Evolutionary conservation across 2,888 invertebrate genomes (phyloP), one percentile per base, ranked within the genome.

Genomic region (Drosophila stalkeri): DNA sequence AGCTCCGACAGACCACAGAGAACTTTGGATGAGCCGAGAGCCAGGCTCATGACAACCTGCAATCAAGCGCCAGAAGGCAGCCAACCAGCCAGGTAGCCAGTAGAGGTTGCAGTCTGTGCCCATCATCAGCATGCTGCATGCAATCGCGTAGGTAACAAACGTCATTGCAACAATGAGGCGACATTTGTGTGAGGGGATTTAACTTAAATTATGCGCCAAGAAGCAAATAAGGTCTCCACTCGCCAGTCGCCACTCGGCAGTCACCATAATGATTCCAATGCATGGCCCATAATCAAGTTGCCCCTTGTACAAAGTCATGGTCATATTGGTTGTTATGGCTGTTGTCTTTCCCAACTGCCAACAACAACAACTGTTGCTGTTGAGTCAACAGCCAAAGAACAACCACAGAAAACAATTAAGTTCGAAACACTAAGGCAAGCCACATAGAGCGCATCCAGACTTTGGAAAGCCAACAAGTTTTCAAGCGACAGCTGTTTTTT

Each of bases 211-310:
- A 90, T 87, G 88, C 86, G 75, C 70, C 86, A 51, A 31, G 47
- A 85, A 90, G 77, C 88, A 90, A 88, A 88, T 88, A 87, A 90
- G 88, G 83, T 86, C 74, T 80, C 33, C 51, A 33, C n/a, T 49
- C 75, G 77, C 72, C 83, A 68, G 71, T 54, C 27, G 27, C 33
- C 51, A 31, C 16, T 49, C 75, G 77, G 72, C 81, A 68, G 71
- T 54, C 33, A 41, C 64, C 87, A 85, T 83, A 89, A 85, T 89
- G 80, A 86, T 73, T 81, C 72, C 73, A 75, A 77, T 72, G 65
- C 77, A 67, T 74, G 80, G 72, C 47, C 82, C 77, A 80, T 64
- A 77, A 82, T 82, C 86, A 83, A 72, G 73, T 77, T 85, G 77
- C 80, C 74, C 37, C 23, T 73, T 82, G 69, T 79, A 77, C 83